phyloP scores from a whole-genome alignment of 2,888 invertebrate species.

The Belgica antarctica region DNA sequence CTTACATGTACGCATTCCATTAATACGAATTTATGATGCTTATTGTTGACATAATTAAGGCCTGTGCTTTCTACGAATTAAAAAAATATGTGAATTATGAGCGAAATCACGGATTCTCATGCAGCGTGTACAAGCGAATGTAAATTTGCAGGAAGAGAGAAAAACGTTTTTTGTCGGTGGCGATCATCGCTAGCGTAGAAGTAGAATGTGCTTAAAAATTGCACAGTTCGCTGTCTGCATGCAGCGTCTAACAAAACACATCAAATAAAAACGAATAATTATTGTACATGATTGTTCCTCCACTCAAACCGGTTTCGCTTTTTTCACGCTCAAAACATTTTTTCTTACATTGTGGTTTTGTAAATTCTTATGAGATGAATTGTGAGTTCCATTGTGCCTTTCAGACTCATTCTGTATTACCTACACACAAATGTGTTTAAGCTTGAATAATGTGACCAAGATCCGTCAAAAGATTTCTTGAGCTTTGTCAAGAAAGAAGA shows the following conservation, averaged over 20 bases:
- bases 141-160: not conserved
- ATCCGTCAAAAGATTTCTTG: constrained; percentile 15
- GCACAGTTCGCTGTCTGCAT: not conserved
- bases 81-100: not conserved
- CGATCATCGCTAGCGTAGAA: too few species aligned
- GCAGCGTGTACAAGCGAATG: not conserved
- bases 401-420: constrained; percentile 10
- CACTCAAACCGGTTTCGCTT: constrained; percentile 25
- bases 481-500: too few species aligned
- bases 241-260: too few species aligned
- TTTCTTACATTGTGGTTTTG: constrained; percentile 11
- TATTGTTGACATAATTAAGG: constrained; percentile 39
- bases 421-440: constrained; percentile 29
- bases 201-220: not conserved
- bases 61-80: constrained; percentile 1
- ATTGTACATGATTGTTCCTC: constrained; percentile 37
- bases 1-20: constrained; percentile 26
- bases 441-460: constrained; percentile 37
- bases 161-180: not conserved
- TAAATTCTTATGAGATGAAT: constrained; percentile 24
- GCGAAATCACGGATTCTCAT: not conserved
- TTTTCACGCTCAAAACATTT: not conserved
- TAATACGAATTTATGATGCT: constrained; percentile 40
- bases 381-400: constrained; percentile 12
- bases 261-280: constrained; percentile 17